phyloP scores from a whole-genome alignment of 2,888 invertebrate species.

The Helicoverpa assulta region DNA sequence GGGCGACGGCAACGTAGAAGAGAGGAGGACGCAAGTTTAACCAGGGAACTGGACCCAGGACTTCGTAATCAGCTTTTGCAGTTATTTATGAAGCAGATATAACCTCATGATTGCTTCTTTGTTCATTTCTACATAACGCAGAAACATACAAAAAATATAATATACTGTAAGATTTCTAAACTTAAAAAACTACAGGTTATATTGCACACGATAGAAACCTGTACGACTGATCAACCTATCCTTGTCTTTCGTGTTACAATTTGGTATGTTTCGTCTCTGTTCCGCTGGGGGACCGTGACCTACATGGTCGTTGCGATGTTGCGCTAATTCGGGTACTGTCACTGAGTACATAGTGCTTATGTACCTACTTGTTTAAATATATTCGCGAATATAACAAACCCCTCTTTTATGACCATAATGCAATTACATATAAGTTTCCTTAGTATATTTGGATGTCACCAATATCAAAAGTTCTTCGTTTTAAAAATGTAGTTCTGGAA shows the following conservation, averaged over 20 bases:
- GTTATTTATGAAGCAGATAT: too few species aligned
- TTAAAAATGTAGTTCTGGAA: too few species aligned
- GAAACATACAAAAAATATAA: background rate
- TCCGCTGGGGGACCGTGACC: constrained; percentile 78
- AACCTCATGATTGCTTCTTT: background rate
- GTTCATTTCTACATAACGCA: background rate
- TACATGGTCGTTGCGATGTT: constrained; percentile 75
- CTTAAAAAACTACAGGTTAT: constrained; percentile 45
- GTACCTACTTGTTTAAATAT: constrained; percentile 5
- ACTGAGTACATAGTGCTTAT: constrained; percentile 33
- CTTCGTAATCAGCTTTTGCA: too few species aligned
- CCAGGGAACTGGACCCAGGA: too few species aligned
- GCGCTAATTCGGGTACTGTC: constrained; percentile 82
- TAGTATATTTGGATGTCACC: too few species aligned
- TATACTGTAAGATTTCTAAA: background rate
- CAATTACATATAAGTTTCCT: too few species aligned
- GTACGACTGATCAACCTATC: constrained; percentile 46
- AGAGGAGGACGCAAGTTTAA: too few species aligned
- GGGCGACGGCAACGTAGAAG: too few species aligned
- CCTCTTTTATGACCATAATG: too few species aligned
- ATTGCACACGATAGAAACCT: constrained; percentile 52
- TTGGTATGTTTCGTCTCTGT: constrained; percentile 62
- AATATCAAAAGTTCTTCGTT: too few species aligned
- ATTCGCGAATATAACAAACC: background rate
- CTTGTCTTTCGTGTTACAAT: constrained; percentile 54